These are phyloP conservation scores for Tadarida brasiliensis DNA, from an alignment of 2,797 vertebrate species.

Conservation along the genomic window DNA sequence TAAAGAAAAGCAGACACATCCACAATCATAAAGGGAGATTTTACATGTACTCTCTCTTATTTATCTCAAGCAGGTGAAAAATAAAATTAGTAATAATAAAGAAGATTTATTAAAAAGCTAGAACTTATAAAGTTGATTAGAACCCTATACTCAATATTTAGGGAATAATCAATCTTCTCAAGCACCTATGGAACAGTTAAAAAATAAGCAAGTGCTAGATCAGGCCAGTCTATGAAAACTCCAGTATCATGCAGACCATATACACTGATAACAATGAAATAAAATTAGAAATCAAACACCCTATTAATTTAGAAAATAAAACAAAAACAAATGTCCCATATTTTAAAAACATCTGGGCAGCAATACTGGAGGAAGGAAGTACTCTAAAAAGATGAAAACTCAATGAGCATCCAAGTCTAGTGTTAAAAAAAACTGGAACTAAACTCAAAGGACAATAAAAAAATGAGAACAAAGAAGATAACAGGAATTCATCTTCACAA, in stretches of 20 bases:
- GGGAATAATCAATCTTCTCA: background rate
- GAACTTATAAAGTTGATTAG: background rate
- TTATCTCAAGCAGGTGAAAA: slow-evolving; percentile 26
- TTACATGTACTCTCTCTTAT: background rate
- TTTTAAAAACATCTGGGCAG: background rate
- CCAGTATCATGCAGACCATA: background rate
- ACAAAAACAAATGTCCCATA: background rate
- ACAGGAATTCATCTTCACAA: slow-evolving; percentile 46
- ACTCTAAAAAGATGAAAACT: background rate
- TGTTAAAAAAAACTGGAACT: background rate
- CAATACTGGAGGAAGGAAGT: background rate
- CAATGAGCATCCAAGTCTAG: background rate
- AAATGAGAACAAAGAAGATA: slow-evolving; percentile 29
- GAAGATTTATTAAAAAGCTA: background rate
- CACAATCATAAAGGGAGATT: background rate
- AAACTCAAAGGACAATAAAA: background rate
- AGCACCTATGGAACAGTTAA: background rate
- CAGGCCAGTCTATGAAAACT: background rate
- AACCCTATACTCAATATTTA: background rate
- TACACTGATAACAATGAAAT: background rate
- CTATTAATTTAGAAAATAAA: background rate
- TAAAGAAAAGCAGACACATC: background rate
- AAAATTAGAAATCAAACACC: background rate
- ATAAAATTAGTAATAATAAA: background rate
- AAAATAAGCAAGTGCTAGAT: background rate